A percentile compares a stretch with the other conserved stretches of the same genome.
Conservation (phyloP, 1,140 invertebrate genomes). For the Pseudomyrmex gracilis region DNA sequence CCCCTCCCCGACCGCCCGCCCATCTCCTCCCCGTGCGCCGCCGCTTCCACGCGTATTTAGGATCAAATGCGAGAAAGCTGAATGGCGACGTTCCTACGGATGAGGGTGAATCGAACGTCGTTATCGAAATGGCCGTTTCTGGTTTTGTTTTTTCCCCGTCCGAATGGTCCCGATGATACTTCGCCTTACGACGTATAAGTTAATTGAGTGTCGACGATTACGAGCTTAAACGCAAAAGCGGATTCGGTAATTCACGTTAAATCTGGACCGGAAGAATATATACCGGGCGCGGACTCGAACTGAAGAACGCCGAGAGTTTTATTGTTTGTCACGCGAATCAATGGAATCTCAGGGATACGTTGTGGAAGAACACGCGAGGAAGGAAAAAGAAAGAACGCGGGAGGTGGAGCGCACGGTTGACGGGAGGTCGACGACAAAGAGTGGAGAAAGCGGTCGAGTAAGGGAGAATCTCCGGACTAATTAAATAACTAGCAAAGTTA, state of each 20-base stretch:
- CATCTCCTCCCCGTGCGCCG: conserved; percentile 1
- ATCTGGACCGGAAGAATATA: conserved; percentile 3
- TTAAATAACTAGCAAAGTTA: conserved; percentile 81
- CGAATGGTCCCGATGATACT: background rate
- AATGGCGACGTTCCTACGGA: conserved; percentile 13
- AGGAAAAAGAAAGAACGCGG: conserved; percentile 60
- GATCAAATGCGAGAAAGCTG: conserved; percentile 15
- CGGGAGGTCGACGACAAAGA: background rate
- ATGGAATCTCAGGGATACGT: background rate
- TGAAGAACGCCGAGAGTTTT: background rate
- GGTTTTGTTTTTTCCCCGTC: conserved; percentile 23
- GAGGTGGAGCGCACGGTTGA: conserved; percentile 1
- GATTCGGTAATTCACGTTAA: background rate
- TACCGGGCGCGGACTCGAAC: too few relatives aligned
- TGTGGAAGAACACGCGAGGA: conserved; percentile 16
- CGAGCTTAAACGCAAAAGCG: conserved; percentile 3
- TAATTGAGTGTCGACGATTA: conserved; percentile 23
- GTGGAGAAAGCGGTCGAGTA: conserved; percentile 60
- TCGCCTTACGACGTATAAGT: conserved; percentile 13
- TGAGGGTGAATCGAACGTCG: conserved; percentile 52
- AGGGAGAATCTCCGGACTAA: conserved; percentile 77
- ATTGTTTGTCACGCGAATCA: conserved; percentile 29
- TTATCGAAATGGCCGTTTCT: conserved; percentile 61
- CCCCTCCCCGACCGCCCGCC: background rate
- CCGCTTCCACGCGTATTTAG: conserved; percentile 51